These are phyloP conservation scores for Sarcophaga variegata DNA, from an alignment of 2,888 invertebrate species.

Conservation along the genomic window DNA sequence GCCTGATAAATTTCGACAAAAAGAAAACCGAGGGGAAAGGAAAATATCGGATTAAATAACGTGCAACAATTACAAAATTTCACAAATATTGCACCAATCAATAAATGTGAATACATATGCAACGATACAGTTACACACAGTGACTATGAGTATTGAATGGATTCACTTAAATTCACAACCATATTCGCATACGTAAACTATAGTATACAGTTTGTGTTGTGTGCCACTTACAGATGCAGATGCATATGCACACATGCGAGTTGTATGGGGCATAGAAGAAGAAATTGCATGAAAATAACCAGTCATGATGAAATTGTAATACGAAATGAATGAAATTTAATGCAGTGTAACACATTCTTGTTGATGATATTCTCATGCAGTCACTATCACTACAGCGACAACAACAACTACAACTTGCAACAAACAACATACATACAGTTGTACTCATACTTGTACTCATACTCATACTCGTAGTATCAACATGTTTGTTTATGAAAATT, in stretches of 20 bases:
- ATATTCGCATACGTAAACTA: background rate
- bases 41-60: background rate
- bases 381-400: background rate
- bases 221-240: background rate
- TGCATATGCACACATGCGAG: background rate
- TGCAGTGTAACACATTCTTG: constrained; percentile 38
- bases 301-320: constrained; percentile 35
- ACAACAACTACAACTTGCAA: background rate
- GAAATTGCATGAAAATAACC: background rate
- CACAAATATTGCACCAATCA: constrained; percentile 29
- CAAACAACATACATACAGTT: background rate
- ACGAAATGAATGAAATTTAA: constrained; percentile 31
- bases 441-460: background rate
- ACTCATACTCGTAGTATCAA: background rate
- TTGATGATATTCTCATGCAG: background rate
- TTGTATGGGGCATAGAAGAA: background rate
- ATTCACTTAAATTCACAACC: background rate
- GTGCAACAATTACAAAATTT: constrained; percentile 37
- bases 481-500: constrained; percentile 46
- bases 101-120: constrained; percentile 2
- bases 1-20: constrained; percentile 2
- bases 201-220: background rate
- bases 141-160: background rate
- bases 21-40: background rate
- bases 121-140: background rate